Base-by-base conservation (phyloP, 2,113 vertebrate genomes). In the Planiliza haematocheilus region DNA sequence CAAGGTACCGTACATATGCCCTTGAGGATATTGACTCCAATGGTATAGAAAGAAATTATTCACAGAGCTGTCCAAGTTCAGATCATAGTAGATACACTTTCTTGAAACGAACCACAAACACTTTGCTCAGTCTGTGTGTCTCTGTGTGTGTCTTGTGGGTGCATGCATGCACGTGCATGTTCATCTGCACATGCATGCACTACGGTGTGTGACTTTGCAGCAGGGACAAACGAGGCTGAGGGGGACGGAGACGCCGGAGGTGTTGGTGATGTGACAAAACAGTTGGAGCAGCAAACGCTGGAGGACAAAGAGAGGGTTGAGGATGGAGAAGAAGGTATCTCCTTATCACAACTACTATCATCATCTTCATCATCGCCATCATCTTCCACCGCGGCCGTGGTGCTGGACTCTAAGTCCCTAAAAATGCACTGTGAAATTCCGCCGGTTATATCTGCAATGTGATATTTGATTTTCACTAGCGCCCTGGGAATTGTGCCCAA, bases 271-370 rank as follows among this genome's bases (percentile, higher is more conserved):
- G 90, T 96, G 91, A 90, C 91, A 64, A 95, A 94, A 90, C 95
- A 96, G 42, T 84, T 98, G 93, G 95, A 98, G 91, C 95, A 93
- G 77, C 96, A 97, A 86, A 89, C 89, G 5, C 86, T 98, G 86
- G 95, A 97, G 66, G 96, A 97, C 78, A 97, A 94, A 62, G 96
- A 97, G 65, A 95, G 91, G 86, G 95, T 97, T 61, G 96, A 98
- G 20, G 96, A 98, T 34, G 96, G 83, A 57, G 92, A 98, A 70
- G 97, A 98, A 92, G 97, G 97, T 95, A 92, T 93, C 51, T 79
- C 56, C 42, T 81, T 38, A 60, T 34, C 46, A 30, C 11, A n/a
- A 11, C 20, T 24, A 11, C 7, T 20, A 51, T 9, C 52, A 36
- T 17, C 51, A 57, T 41, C 67, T 39, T 36, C 49, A 52, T 72